A percentile compares a stretch with the other conserved stretches of the same genome.
These are phyloP conservation scores for Drosophila orena DNA, from an alignment of 1,140 invertebrate species.

Conservation along the genomic window DNA sequence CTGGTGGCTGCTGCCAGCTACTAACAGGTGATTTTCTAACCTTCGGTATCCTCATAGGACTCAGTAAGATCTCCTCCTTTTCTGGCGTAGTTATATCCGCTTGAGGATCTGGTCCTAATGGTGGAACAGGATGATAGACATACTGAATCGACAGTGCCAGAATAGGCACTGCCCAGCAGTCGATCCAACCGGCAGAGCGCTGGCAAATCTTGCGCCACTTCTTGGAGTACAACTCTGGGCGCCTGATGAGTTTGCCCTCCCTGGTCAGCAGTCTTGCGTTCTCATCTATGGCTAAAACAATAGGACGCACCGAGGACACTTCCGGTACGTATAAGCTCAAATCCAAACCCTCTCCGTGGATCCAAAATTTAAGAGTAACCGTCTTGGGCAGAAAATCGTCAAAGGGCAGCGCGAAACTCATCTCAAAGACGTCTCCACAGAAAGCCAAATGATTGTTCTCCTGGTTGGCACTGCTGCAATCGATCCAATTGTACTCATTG, in stretches of 20 bases:
- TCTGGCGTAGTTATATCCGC: conserved; percentile 96
- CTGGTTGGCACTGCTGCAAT: conserved; percentile 97
- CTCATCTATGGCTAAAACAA: conserved; percentile 93
- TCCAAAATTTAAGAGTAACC: conserved; percentile 95
- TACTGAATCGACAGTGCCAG: conserved; percentile 96
- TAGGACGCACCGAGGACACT: conserved; percentile 93
- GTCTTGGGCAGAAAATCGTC: conserved; percentile 95
- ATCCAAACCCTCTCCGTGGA: conserved; percentile 97
- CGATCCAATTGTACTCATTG: conserved; percentile 99
- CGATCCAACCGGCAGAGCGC: conserved; percentile 92
- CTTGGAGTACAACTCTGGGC: conserved; percentile 87
- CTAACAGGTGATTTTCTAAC: conserved; percentile 89
- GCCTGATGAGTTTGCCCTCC: conserved; percentile 88
- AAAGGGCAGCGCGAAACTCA: conserved; percentile 97
- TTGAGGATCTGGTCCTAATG: conserved; percentile 93
- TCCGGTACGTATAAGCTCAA: conserved; percentile 95
- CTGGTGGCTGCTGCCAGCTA: conserved; percentile 87
- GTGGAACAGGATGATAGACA: conserved; percentile 95
- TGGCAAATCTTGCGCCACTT: conserved; percentile 96
- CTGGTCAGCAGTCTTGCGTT: conserved; percentile 94
- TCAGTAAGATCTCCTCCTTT: conserved; percentile 95
- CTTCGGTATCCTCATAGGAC: conserved; percentile 94
- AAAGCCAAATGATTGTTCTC: conserved; percentile 97
- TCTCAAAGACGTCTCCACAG: conserved; percentile 96
- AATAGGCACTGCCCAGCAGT: conserved; percentile 98